Conservation (phyloP, 1,140 invertebrate genomes). For the Drosophila kurseongensis region DNA sequence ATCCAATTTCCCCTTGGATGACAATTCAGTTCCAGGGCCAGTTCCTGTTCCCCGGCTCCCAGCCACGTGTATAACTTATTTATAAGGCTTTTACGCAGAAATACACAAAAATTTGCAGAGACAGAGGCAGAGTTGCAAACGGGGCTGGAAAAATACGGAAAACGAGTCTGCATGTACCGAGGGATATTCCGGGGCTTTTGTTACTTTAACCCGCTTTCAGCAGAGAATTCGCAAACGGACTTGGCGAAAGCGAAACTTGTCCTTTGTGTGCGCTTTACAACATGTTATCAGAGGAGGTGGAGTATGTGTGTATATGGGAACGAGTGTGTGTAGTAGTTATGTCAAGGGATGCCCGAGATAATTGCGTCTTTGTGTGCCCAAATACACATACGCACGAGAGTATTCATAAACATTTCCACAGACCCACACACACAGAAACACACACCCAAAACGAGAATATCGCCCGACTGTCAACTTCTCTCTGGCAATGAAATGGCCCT, state of each 20-base stretch:
- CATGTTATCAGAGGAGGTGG: constrained; percentile 38
- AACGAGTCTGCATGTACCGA: constrained; percentile 5
- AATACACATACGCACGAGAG: constrained; percentile 29
- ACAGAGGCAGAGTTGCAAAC: constrained; percentile 19
- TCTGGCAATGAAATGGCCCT: constrained; percentile 63
- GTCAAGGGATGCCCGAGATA: constrained; percentile 51
- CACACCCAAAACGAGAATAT: constrained; percentile 1
- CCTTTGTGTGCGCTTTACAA: constrained; percentile 79
- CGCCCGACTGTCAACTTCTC: constrained; percentile 40
- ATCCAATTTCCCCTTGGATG: constrained; percentile 30
- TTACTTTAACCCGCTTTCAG: constrained; percentile 75
- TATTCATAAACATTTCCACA: constrained; percentile 43
- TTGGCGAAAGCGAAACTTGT: constrained; percentile 71
- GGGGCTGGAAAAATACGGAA: constrained; percentile 24
- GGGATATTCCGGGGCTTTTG: constrained; percentile 45
- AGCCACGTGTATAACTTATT: constrained; percentile 77
- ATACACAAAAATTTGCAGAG: constrained; percentile 57
- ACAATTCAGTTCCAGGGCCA: constrained; percentile 38
- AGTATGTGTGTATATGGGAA: not conserved
- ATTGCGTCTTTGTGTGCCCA: constrained; percentile 59
- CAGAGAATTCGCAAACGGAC: constrained; percentile 75
- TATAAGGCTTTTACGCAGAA: constrained; percentile 82
- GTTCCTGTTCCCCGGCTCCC: constrained; percentile 24
- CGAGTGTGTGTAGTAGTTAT: constrained; percentile 17
- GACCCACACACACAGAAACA: constrained; percentile 5